A percentile compares a stretch with the other conserved stretches of the same genome.
phyloP scores from a whole-genome alignment of 2,888 invertebrate genomes.

The Argyra leucocephala region DNA sequence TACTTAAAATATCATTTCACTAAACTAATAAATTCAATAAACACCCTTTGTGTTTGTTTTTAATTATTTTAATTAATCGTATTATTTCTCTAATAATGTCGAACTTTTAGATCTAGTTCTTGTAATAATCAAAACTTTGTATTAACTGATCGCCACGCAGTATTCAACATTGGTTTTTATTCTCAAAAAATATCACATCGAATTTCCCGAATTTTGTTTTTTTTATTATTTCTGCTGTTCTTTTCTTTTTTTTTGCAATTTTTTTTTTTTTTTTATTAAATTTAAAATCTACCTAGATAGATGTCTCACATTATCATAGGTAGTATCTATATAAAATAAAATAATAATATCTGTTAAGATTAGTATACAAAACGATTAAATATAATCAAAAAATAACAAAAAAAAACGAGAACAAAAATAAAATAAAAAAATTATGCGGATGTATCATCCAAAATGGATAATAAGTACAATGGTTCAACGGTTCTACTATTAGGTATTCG shows the following conservation, averaged over 20 bases:
- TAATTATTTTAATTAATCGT: too few species aligned
- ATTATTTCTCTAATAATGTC: too few species aligned
- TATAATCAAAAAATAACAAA: neutral
- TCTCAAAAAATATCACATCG: neutral
- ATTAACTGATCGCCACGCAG: neutral
- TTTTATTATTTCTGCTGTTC: neutral
- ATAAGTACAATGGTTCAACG: constrained; percentile 3
- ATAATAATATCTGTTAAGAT: neutral
- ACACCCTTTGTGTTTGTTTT: too few species aligned
- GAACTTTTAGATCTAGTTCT: neutral
- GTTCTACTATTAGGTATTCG: neutral
- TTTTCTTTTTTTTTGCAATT: neutral
- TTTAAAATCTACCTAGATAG: too few species aligned
- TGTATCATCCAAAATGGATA: neutral
- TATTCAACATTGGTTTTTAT: constrained; percentile 9
- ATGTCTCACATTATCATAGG: too few species aligned
- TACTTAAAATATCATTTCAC: too few species aligned
- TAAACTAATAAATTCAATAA: too few species aligned
- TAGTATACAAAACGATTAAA: neutral
- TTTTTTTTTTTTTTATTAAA: neutral
- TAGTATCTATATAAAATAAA: too few species aligned
- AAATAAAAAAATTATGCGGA: neutral
- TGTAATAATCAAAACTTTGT: constrained; percentile 8
- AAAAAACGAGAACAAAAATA: neutral
- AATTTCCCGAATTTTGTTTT: neutral